Evolutionary conservation across 2,888 invertebrate genomes (phyloP).

Genomic region (Ypsolopha sequella): DNA sequence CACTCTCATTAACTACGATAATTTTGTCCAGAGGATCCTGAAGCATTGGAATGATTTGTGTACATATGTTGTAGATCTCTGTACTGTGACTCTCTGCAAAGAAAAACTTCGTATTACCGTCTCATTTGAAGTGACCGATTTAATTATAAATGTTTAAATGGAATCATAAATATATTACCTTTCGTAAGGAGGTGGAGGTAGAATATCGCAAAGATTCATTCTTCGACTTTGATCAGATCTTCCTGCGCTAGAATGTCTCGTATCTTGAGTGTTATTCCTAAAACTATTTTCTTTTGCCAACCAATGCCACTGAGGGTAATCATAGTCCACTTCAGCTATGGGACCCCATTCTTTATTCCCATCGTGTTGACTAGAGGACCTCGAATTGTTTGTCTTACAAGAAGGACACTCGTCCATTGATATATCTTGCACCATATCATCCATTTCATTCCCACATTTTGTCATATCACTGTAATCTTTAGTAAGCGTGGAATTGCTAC

Average conservation of each 20-base stretch:
- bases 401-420: conserved; percentile 61
- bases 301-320: conserved; percentile 67
- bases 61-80: conserved; percentile 47
- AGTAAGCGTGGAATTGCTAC: conserved; percentile 57
- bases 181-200: conserved; percentile 60
- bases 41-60: conserved; percentile 55
- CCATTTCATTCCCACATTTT: conserved; percentile 56
- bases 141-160: too few species aligned
- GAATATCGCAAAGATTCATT: conserved; percentile 62
- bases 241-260: conserved; percentile 39
- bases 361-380: conserved; percentile 58
- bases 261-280: conserved; percentile 37
- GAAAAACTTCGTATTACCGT: not conserved
- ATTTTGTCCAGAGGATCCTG: conserved; percentile 57
- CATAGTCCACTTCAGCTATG: conserved; percentile 57
- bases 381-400: conserved; percentile 55
- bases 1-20: conserved; percentile 48
- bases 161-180: conserved; percentile 32
- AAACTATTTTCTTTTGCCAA: conserved; percentile 57
- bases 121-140: too few species aligned
- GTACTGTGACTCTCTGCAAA: conserved; percentile 52
- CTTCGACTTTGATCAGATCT: conserved; percentile 54
- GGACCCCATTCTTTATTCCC: conserved; percentile 54
- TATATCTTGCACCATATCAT: conserved; percentile 45
- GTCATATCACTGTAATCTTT: conserved; percentile 66